These are phyloP conservation scores for Dendrophyllia cribrosa DNA, from an alignment of 64 coral and sea anemone genomes.

Conservation along the genomic window DNA sequence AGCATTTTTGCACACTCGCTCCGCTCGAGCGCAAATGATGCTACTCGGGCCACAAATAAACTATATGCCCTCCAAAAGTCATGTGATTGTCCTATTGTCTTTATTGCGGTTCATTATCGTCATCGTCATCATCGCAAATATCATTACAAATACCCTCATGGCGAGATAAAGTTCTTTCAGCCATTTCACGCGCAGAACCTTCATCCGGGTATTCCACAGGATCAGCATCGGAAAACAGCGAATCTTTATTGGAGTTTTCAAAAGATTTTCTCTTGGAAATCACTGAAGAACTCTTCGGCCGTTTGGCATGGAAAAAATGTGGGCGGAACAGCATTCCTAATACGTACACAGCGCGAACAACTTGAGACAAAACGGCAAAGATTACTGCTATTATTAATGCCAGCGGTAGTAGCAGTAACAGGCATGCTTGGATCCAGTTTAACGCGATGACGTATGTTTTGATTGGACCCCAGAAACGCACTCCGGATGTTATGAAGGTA, in stretches of 20 bases:
- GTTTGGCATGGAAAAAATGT: background rate
- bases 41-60: too few species aligned
- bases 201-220: background rate
- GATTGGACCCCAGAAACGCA: slow-evolving; percentile 3
- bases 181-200: background rate
- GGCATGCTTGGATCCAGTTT: background rate
- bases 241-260: background rate
- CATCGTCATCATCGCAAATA: background rate
- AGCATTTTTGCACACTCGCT: too few species aligned
- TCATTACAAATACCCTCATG: background rate
- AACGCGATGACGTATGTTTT: slow-evolving; percentile 7
- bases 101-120: too few species aligned
- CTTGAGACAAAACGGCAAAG: slow-evolving; percentile 32
- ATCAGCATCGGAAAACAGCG: slow-evolving; percentile 2
- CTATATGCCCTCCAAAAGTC: too few species aligned
- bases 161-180: background rate
- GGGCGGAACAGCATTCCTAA: background rate
- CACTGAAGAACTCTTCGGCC: background rate
- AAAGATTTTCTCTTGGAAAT: background rate
- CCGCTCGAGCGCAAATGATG: too few species aligned
- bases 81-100: too few species aligned
- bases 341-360: background rate
- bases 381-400: background rate
- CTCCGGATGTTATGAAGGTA: slow-evolving; percentile 27
- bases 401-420: slow-evolving; percentile 11